Base-by-base conservation (phyloP, 1,140 invertebrate genomes). In the Neoseiulus cucumeris region DNA sequence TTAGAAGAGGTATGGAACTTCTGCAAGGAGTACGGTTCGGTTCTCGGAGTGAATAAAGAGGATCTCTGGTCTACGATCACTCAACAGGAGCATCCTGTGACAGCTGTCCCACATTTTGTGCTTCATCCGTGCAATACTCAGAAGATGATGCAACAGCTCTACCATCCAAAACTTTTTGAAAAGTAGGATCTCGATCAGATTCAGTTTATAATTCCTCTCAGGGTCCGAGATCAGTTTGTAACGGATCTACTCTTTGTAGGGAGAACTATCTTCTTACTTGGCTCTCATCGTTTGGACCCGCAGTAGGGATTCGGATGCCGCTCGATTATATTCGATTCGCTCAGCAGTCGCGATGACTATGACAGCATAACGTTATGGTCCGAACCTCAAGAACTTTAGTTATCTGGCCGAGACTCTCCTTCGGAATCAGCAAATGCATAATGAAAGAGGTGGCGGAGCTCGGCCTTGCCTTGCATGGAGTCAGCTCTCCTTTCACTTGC, bases 71-170 rank as follows among this genome's bases (percentile, higher is more conserved):
- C 25, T 12, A 59, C 41, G 17, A 22, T 64, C 5, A 42, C 39
- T 4, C 30, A 20, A 64, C 42, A 68, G 66, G 65, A 64, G 39
- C 68, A 68, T 39, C 68, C 68, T 7, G 22, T 68, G 17, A 28
- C 39, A n/a, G 41, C 39, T 7, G 17, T 28, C 25, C 68, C 67
- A 22, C 30, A 28, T 39, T 68, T 65, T 41, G 64, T 25, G 2
- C 45, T 68, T 20, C 68, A 68, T 44, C 68, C 68, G n/a, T 68
- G 68, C 47, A 64, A 64, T 45, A 68, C 68, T 17, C 44, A 66
- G 30, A n/a, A 17, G 39, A 29, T 68, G 20, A 68, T 68, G 67
- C 22, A 42, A 1, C 66, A 55, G 12, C 29, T 68, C 18, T 14
- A 6, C 4, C 4, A 47, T 14, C 7, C 45, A 28, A 4, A 5